Percentiles rank a stretch among this genome's conserved stretches.
These are phyloP conservation scores for Cheilosia grossa DNA, from an alignment of 2,888 invertebrate species.

Conservation along the genomic window DNA sequence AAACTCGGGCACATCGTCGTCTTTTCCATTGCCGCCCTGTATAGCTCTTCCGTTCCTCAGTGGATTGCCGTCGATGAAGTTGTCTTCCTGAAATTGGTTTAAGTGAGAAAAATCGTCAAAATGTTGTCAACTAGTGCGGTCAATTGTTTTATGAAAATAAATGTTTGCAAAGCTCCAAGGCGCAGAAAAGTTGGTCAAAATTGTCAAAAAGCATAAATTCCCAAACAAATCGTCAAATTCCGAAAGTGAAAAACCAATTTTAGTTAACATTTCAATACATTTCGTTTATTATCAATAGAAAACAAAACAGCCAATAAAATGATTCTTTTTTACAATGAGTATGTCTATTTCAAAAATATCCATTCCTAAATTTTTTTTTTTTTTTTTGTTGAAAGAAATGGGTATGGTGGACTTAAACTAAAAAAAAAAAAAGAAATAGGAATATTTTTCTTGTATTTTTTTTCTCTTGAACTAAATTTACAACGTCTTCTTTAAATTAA, in stretches of 20 bases:
- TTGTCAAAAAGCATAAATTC: background rate
- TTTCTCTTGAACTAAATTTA: conserved; percentile 54
- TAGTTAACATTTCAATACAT: conserved; percentile 36
- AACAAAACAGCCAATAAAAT: conserved; percentile 66
- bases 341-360: conserved; percentile 35
- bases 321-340: conserved; percentile 67
- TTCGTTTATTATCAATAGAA: conserved; percentile 57
- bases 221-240: background rate
- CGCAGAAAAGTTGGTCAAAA: background rate
- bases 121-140: conserved; percentile 1
- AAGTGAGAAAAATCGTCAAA: conserved; percentile 40
- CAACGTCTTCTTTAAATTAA: conserved; percentile 55
- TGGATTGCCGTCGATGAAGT: background rate
- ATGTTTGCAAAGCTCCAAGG: conserved; percentile 33
- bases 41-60: conserved; percentile 40
- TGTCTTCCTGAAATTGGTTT: conserved; percentile 54
- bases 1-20: conserved; percentile 84
- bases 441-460: conserved; percentile 2
- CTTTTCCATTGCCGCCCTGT: conserved; percentile 76
- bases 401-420: conserved; percentile 58
- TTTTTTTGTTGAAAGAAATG: conserved; percentile 35
- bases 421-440: conserved; percentile 10
- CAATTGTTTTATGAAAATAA: background rate
- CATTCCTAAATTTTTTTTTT: conserved; percentile 21
- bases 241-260: background rate